Evolutionary conservation across 2,888 invertebrate genomes (phyloP).

Genomic region (Craniophora ligustri): DNA sequence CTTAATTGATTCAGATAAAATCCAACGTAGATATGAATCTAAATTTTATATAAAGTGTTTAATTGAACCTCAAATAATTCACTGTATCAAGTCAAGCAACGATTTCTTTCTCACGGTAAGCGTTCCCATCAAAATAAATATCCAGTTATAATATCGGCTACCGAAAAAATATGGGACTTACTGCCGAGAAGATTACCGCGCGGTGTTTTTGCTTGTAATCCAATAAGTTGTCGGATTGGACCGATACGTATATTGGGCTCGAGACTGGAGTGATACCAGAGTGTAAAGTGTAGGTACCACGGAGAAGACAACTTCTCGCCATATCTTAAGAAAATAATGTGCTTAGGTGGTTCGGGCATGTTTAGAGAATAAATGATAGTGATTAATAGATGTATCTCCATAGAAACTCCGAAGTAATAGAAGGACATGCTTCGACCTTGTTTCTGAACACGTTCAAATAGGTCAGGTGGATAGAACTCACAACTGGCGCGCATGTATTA

Average conservation of each 20-base stretch:
- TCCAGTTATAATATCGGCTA: slow-evolving; percentile 36
- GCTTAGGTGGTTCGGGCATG: too few relatives aligned
- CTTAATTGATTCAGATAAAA: background rate
- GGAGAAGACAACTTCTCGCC: background rate
- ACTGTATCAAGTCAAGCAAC: background rate
- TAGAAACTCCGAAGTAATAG: too few relatives aligned
- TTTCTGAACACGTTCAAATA: too few relatives aligned
- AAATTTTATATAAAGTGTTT: too few relatives aligned
- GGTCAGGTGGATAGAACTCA: too few relatives aligned
- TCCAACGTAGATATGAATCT: too few relatives aligned
- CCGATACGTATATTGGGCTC: slow-evolving; percentile 31
- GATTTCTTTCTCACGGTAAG: slow-evolving; percentile 41
- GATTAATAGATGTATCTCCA: too few relatives aligned
- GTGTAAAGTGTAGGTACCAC: slow-evolving; percentile 4
- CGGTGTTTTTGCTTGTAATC: slow-evolving; percentile 51
- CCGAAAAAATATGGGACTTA: slow-evolving; percentile 41
- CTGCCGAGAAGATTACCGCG: slow-evolving; percentile 43
- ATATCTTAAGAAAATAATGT: too few relatives aligned
- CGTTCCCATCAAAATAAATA: slow-evolving; percentile 39
- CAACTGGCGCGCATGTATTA: too few relatives aligned
- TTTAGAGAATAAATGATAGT: too few relatives aligned
- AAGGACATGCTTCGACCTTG: too few relatives aligned
- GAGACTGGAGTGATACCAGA: slow-evolving; percentile 4
- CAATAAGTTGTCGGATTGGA: slow-evolving; percentile 50
- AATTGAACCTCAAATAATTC: slow-evolving; percentile 1